phyloP scores from a whole-genome alignment of 2,797 vertebrate genomes.

The Cottoperca gobio region DNA sequence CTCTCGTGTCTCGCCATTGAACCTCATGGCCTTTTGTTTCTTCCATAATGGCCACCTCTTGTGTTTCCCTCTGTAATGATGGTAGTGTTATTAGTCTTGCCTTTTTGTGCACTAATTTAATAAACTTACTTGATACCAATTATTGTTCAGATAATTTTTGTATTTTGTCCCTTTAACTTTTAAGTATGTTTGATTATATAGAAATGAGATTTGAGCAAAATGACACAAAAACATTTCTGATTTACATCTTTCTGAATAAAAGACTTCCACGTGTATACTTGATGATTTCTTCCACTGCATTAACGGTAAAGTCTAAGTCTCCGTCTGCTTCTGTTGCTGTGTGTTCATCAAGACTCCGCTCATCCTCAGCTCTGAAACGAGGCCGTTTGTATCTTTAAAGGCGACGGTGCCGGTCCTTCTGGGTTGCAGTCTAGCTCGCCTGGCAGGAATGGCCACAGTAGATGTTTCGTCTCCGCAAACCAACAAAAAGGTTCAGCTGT shows the following conservation, averaged over 20 bases:
- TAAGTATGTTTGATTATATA: not conserved
- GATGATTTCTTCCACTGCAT: not conserved
- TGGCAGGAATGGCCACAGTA: not conserved
- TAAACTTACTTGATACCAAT: slow-evolving; percentile 72
- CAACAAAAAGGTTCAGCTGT: slow-evolving; percentile 18
- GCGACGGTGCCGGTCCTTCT: not conserved
- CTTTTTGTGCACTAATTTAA: slow-evolving; percentile 80
- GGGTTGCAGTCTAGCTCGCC: not conserved
- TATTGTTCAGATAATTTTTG: slow-evolving; percentile 6
- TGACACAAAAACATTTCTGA: not conserved
- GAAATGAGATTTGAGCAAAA: not conserved
- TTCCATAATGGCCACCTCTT: slow-evolving; percentile 46
- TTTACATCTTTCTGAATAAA: not conserved
- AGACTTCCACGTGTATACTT: not conserved
- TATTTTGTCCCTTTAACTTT: not conserved
- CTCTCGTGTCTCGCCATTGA: slow-evolving; percentile 54
- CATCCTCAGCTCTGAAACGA: slow-evolving; percentile 19
- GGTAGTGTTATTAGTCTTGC: slow-evolving; percentile 74
- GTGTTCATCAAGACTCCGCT: slow-evolving; percentile 32
- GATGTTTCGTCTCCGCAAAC: not conserved
- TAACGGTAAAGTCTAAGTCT: not conserved
- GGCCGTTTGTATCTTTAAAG: not conserved
- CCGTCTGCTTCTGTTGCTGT: not conserved
- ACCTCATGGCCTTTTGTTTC: slow-evolving; percentile 46
- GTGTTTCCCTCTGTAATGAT: slow-evolving; percentile 70